Base-by-base conservation (phyloP, 2,888 invertebrate species). In the Drosophila subsilvestris region DNA sequence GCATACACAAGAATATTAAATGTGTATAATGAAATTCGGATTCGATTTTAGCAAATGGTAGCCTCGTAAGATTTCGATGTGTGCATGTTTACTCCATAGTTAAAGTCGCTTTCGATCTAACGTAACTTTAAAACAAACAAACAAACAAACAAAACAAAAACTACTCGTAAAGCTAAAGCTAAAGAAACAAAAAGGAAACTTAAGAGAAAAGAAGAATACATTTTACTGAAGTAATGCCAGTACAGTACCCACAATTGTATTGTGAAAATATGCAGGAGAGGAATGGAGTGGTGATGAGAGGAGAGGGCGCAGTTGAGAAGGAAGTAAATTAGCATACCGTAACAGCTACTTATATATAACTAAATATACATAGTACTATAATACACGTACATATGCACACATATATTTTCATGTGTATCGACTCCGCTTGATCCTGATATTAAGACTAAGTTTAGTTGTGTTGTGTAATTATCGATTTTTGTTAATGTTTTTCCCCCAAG, bases 381-480 rank as follows among this genome's bases (percentile, higher is more conserved):
- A 51, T 67, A 63, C 54, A 63, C 63, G 57, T 69, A 73, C 55
- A 73, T 73, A 67, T 60, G 63, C 53, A 76, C 75, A 70, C 76
- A 70, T 75, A 66, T 78, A 70, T 72, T 79, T 63, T 71, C 66
- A 69, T 88, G 75, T 88, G 77, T 79, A 77, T 77, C 75, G 80
- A 79, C 80, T 88, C 83, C 79, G 88, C 87, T 88, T 80, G 79
- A 84, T 78, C 74, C 80, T 82, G 78, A 75, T 85, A 89, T 80
- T 80, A 78, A 62, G 82, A 75, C 75, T 84, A 86, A 88, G 86
- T 81, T 89, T 84, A 89, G 88, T 88, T 89, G 79, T 89, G 79
- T 89, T 86, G 87, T 87, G 86, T 87, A 87, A 89, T 87, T 89
- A 86, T 85, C 82, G 75, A 82, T 88, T 86, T 85, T 87, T 89